phyloP scores from a whole-genome alignment of 2,888 invertebrate species.

The Steinernema hermaphroditum region DNA sequence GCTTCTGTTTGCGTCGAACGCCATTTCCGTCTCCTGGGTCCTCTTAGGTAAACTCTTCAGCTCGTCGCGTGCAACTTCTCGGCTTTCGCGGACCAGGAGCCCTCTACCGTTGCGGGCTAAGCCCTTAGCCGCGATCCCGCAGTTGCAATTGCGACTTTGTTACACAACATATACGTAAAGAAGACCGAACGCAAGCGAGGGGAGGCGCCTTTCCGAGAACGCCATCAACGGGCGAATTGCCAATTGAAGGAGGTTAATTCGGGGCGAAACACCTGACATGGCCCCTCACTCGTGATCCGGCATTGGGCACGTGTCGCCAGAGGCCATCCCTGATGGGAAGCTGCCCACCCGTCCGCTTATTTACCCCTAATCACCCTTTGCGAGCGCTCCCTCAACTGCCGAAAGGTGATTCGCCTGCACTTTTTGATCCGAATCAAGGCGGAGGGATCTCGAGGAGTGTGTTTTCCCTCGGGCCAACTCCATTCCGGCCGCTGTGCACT shows the following conservation, averaged over 20 bases:
- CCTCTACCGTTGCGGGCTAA: constrained; percentile 19
- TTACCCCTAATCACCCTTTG: too few relatives aligned
- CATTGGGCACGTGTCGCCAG: neutral
- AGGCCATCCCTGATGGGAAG: too few relatives aligned
- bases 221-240: neutral
- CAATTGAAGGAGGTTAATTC: constrained; percentile 18
- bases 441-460: neutral
- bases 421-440: constrained; percentile 30
- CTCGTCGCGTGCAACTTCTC: constrained; percentile 18
- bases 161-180: constrained; percentile 31
- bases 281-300: constrained; percentile 24
- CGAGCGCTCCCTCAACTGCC: too few relatives aligned
- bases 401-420: neutral
- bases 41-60: constrained; percentile 29
- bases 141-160: constrained; percentile 24
- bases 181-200: constrained; percentile 5
- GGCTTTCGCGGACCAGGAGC: neutral
- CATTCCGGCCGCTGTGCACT: constrained; percentile 23
- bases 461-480: constrained; percentile 2
- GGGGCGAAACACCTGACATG: constrained; percentile 24
- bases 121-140: constrained; percentile 25
- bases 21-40: constrained; percentile 24
- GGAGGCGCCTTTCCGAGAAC: constrained; percentile 28
- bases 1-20: constrained; percentile 27
- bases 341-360: too few relatives aligned